A percentile compares a stretch with the other conserved stretches of the same genome.
phyloP scores from a whole-genome alignment of 2,888 invertebrate genomes.

The Linnaemya vulpina region DNA sequence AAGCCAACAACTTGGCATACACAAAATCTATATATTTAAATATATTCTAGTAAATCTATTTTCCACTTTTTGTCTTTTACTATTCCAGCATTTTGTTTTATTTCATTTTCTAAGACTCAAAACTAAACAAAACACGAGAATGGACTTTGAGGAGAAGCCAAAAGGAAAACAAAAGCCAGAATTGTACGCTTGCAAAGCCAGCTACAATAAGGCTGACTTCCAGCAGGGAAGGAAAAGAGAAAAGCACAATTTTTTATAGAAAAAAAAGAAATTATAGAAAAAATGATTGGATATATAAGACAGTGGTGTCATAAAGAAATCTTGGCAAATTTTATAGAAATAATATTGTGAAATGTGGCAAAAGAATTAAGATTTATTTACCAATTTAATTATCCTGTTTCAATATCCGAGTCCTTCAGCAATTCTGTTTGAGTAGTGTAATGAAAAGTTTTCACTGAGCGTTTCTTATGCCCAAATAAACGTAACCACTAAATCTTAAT shows the following conservation, averaged over 20 bases:
- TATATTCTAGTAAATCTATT: conserved; percentile 4
- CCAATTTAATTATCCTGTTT: too few relatives aligned
- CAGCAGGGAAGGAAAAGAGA: too few relatives aligned
- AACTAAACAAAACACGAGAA: conserved; percentile 62
- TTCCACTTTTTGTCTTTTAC: conserved; percentile 4
- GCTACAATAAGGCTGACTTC: neutral
- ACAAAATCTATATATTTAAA: too few relatives aligned
- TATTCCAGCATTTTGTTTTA: neutral
- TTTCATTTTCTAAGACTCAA: conserved; percentile 24
- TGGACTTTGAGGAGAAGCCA: conserved; percentile 50
- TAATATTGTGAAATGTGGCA: too few relatives aligned
- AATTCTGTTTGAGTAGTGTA: too few relatives aligned
- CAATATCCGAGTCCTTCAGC: too few relatives aligned
- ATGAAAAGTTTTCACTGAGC: too few relatives aligned
- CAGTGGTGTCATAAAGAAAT: neutral
- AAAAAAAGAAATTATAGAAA: neutral
- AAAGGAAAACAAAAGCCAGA: conserved; percentile 24
- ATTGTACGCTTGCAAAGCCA: neutral
- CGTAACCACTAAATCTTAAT: too few relatives aligned
- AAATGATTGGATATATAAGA: neutral
- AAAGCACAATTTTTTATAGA: neutral
- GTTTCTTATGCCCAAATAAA: too few relatives aligned
- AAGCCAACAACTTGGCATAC: conserved; percentile 21
- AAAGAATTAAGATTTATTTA: too few relatives aligned
- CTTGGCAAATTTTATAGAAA: neutral